phyloP scores from a whole-genome alignment of 2,888 invertebrate species.

The Conchocele bisecta region DNA sequence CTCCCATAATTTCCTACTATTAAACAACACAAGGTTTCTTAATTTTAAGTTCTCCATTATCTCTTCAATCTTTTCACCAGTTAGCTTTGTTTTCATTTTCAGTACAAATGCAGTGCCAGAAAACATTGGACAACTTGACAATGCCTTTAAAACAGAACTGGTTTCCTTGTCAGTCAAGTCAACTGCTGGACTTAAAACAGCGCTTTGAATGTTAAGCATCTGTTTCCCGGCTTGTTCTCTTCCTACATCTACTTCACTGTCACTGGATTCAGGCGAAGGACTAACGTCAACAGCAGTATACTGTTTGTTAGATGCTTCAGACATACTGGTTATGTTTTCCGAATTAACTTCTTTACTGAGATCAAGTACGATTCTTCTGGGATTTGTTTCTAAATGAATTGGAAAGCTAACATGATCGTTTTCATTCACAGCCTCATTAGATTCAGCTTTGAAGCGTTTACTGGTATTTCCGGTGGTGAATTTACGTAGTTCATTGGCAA shows the following conservation, averaged over 20 bases:
- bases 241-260: neutral
- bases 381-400: too few relatives aligned
- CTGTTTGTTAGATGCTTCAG: neutral
- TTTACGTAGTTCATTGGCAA: too few relatives aligned
- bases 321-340: too few relatives aligned
- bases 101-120: conserved; percentile 51
- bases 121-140: conserved; percentile 16
- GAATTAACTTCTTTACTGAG: too few relatives aligned
- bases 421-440: too few relatives aligned
- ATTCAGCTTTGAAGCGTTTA: too few relatives aligned
- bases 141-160: conserved; percentile 29
- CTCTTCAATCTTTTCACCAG: conserved; percentile 27
- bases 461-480: too few relatives aligned
- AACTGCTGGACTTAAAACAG: conserved; percentile 12
- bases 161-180: conserved; percentile 9
- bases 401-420: too few relatives aligned
- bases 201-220: conserved; percentile 4
- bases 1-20: conserved; percentile 43
- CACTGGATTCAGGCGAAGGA: neutral
- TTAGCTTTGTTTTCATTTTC: conserved; percentile 36
- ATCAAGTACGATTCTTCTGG: too few relatives aligned
- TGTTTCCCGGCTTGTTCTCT: neutral
- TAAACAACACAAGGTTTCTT: conserved; percentile 48
- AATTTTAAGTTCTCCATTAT: conserved; percentile 39
- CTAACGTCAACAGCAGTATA: neutral